Base-by-base conservation (phyloP, 2,113 vertebrate genomes). In the Pterocles orientalis region DNA sequence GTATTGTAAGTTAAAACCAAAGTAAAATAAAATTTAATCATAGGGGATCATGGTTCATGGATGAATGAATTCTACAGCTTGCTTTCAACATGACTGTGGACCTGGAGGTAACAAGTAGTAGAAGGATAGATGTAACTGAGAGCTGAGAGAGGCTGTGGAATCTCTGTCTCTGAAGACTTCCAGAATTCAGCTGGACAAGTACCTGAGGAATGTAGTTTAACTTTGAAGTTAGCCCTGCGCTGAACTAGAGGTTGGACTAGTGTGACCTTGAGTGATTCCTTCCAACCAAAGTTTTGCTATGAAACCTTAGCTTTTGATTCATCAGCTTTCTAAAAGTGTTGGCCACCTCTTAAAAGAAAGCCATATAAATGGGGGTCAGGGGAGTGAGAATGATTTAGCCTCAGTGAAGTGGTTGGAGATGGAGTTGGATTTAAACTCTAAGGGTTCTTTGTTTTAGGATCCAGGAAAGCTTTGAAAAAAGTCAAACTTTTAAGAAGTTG, bases 381-480 rank as follows among this genome's bases (percentile, higher is more conserved):
- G 53, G 33, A 77, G 7, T 14, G 41, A 34, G 15, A 71, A 51
- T 64, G 5, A 39, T 92, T 85, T 76, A 69, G 31, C 31, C 45
- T 86, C 16, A 26, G 53, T 72, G 54, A 81, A 92, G 41, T 72
- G 26, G 12, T 29, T 93, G 47, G 48, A 62, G 57, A 48, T 87
- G 34, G 20, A 61, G 28, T 25, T 90, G 57, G 15, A 56, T 76
- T 77, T 88, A 68, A 86, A 68, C 20, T 80, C 33, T 71, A 60
- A 80, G 25, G 18, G 9, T 85, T 18, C 18, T 61, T 76, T 90
- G 53, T 47, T 82, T 47, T 51, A 72, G 29, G 18, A 65, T 94
- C 58, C 33, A 83, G 58, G 36, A 92, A 80, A 53, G 8, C 41
- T 92, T 86, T 92, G 41, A 81, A 92, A 61, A 33, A 88, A 86